Conservation (phyloP, 2,113 vertebrate species). For the Petrocephalus microphthalmus region DNA sequence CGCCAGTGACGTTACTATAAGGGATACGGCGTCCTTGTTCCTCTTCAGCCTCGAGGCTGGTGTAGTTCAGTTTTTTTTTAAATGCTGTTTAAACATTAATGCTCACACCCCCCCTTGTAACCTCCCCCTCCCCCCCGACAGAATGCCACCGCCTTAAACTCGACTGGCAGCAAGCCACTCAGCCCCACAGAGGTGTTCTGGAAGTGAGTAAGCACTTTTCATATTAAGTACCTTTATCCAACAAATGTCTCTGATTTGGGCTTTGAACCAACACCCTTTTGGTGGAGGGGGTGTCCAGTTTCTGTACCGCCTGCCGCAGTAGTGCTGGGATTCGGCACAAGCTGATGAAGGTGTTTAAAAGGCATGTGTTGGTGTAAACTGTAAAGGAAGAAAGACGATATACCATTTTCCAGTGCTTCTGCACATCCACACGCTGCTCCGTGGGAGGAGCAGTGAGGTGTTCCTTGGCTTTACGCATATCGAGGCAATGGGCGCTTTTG, state of each 20-base stretch:
- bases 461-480: neutral
- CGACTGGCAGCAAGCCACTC: constrained; percentile 27
- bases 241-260: neutral
- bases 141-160: constrained; percentile 36
- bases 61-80: neutral
- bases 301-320: neutral
- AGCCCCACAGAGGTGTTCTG: constrained; percentile 71
- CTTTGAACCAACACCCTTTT: neutral
- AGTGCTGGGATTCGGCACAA: neutral
- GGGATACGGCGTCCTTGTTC: neutral
- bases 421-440: neutral
- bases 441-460: neutral
- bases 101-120: neutral
- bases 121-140: constrained; percentile 3
- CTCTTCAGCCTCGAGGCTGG: neutral
- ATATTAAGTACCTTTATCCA: neutral
- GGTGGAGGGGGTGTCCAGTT: neutral
- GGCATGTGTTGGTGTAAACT: neutral
- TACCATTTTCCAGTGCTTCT: neutral
- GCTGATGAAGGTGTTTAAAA: neutral
- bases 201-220: constrained; percentile 61
- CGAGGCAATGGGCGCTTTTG: neutral
- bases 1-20: neutral
- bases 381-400: neutral
- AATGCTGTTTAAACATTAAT: neutral